phyloP scores from a whole-genome alignment of 2,888 invertebrate genomes.

The Ormyrus nitidulus region DNA sequence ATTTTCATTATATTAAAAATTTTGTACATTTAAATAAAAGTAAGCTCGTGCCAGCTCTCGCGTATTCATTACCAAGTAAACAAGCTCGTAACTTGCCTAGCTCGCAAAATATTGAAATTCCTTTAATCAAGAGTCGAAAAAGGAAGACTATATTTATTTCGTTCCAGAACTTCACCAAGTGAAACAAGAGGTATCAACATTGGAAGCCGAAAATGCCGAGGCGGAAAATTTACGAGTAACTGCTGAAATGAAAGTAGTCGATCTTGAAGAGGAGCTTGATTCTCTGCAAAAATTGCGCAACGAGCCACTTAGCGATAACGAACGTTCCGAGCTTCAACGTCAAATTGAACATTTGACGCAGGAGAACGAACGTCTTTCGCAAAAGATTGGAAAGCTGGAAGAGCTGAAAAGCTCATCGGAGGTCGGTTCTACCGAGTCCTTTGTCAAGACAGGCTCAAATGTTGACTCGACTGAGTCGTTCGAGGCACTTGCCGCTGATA shows the following conservation, averaged over 20 bases:
- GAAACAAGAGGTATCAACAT: slow-evolving; percentile 80
- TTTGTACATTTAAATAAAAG: background rate
- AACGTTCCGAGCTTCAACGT: slow-evolving; percentile 78
- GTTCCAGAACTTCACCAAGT: slow-evolving; percentile 73
- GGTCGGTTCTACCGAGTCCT: slow-evolving; percentile 67
- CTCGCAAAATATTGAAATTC: background rate
- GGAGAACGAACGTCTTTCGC: slow-evolving; percentile 85
- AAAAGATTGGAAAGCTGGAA: slow-evolving; percentile 84
- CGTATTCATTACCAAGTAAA: background rate
- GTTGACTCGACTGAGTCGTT: slow-evolving; percentile 70
- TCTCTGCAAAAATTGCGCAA: slow-evolving; percentile 73
- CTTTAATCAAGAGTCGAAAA: background rate
- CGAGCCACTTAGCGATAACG: slow-evolving; percentile 68
- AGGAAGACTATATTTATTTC: background rate
- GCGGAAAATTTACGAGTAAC: slow-evolving; percentile 84
- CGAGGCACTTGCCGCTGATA: slow-evolving; percentile 66
- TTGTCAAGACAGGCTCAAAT: slow-evolving; percentile 64
- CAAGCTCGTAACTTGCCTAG: slow-evolving; percentile 13
- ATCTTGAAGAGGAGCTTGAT: slow-evolving; percentile 87
- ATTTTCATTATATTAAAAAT: background rate
- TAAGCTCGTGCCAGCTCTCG: too few species aligned
- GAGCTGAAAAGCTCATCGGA: slow-evolving; percentile 66
- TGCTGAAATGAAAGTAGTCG: slow-evolving; percentile 86
- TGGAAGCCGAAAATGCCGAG: slow-evolving; percentile 81
- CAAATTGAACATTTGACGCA: slow-evolving; percentile 79